phyloP scores from a whole-genome alignment of 2,797 vertebrate genomes.

The Cryptoblepharus egeriae region DNA sequence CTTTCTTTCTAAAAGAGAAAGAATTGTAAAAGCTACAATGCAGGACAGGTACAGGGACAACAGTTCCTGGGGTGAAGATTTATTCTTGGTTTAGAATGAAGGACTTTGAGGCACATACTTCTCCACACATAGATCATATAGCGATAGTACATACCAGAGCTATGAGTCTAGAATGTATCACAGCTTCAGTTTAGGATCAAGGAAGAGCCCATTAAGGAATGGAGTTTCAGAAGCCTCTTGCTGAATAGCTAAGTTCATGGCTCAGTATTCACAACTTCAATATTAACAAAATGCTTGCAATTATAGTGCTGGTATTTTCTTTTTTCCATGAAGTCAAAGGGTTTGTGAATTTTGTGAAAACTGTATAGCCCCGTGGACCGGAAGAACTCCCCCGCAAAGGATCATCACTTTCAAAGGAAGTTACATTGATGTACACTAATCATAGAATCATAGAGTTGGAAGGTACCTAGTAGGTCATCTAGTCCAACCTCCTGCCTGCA shows the following conservation, averaged over 20 bases:
- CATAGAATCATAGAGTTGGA: no score
- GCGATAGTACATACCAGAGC: neutral
- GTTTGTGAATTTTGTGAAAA: no score
- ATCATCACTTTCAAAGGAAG: no score
- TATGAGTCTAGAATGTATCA: neutral
- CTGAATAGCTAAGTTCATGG: neutral
- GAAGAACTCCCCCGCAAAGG: no score
- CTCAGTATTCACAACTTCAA: neutral
- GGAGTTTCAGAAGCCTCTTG: neutral
- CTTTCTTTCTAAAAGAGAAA: no score
- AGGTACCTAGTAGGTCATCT: no score
- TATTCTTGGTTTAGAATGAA: neutral
- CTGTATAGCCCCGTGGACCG: no score
- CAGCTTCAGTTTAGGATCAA: neutral
- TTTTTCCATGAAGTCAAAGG: neutral
- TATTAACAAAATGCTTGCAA: neutral
- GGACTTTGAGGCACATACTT: neutral
- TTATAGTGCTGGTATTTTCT: no score
- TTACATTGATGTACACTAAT: no score
- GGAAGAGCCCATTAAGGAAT: neutral
- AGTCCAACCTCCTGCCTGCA: no score
- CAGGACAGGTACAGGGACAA: neutral
- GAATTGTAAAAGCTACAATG: neutral
- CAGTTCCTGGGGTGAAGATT: neutral
- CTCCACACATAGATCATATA: neutral